phyloP scores from a whole-genome alignment of 2,113 vertebrate genomes.

The Prionailurus bengalensis region DNA sequence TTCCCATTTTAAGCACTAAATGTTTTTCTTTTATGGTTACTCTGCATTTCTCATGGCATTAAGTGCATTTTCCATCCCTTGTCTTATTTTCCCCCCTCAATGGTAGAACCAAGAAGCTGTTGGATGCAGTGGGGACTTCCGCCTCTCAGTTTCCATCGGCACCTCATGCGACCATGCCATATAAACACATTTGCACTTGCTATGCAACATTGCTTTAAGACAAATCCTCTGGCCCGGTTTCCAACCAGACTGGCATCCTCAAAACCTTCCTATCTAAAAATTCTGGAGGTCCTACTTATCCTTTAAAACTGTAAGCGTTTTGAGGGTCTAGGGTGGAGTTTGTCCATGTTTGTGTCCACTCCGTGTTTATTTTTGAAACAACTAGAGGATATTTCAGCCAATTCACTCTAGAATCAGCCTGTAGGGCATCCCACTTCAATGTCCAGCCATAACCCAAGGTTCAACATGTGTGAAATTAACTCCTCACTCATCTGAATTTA shows the following conservation, averaged over 20 bases:
- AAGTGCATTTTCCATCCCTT: not conserved
- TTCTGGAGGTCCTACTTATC: not conserved
- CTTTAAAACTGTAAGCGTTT: not conserved
- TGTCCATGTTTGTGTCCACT: not conserved
- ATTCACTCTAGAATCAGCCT: not conserved
- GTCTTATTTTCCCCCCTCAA: not conserved
- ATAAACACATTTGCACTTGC: not conserved
- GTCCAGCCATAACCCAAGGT: not conserved
- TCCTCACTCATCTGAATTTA: not conserved
- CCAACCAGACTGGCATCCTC: not conserved
- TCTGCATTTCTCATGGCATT: not conserved
- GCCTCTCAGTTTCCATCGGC: not conserved
- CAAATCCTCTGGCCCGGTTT: not conserved
- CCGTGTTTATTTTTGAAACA: not conserved
- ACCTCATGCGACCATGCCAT: not conserved
- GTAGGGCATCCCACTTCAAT: not conserved
- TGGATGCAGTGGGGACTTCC: not conserved
- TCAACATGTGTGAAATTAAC: not conserved
- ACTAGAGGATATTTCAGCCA: not conserved
- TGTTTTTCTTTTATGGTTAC: not conserved
- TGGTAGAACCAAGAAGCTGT: not conserved
- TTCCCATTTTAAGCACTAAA: not conserved
- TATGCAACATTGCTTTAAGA: not conserved
- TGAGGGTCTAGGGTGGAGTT: not conserved
- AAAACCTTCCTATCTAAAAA: not conserved